A percentile compares a stretch with the other conserved stretches of the same genome.
Evolutionary conservation across 1,140 invertebrate species (phyloP).

Genomic region (Listronotus bonariensis): DNA sequence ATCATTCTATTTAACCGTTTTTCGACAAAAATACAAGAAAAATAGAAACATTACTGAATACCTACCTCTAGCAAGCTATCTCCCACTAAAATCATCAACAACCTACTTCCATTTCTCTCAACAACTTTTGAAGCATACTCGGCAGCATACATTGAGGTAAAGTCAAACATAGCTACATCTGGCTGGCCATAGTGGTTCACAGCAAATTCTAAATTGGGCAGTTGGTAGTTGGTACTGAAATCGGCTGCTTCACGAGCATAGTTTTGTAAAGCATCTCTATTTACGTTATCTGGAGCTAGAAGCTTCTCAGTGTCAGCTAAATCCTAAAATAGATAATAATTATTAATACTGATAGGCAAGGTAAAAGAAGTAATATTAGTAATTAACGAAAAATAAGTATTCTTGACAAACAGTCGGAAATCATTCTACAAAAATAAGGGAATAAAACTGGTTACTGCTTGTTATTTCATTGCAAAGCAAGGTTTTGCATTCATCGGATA

Average conservation of each 20-base stretch:
- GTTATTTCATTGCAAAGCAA: too few species aligned
- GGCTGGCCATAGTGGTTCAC: conserved; percentile 97
- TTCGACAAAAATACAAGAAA: too few species aligned
- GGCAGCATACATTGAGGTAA: conserved; percentile 98
- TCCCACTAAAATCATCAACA: conserved; percentile 90
- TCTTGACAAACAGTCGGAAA: too few species aligned
- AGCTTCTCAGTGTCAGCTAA: conserved; percentile 86
- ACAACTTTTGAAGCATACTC: conserved; percentile 89
- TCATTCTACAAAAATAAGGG: too few species aligned
- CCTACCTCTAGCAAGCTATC: conserved; percentile 90
- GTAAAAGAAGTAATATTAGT: too few species aligned
- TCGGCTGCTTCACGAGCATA: conserved; percentile 96
- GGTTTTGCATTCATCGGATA: too few species aligned
- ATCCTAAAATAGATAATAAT: conserved; percentile 66
- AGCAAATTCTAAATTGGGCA: conserved; percentile 92
- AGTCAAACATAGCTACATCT: conserved; percentile 99
- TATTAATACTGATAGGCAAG: too few species aligned
- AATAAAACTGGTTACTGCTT: too few species aligned
- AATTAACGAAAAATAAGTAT: too few species aligned
- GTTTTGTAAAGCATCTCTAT: conserved; percentile 83
- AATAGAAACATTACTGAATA: too few species aligned
- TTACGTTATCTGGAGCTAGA: conserved; percentile 86
- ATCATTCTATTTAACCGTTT: background rate
- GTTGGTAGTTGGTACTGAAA: conserved; percentile 91
- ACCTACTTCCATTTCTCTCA: conserved; percentile 74